Conservation (phyloP, 2,113 vertebrate genomes). For the Odontesthes bonariensis region DNA sequence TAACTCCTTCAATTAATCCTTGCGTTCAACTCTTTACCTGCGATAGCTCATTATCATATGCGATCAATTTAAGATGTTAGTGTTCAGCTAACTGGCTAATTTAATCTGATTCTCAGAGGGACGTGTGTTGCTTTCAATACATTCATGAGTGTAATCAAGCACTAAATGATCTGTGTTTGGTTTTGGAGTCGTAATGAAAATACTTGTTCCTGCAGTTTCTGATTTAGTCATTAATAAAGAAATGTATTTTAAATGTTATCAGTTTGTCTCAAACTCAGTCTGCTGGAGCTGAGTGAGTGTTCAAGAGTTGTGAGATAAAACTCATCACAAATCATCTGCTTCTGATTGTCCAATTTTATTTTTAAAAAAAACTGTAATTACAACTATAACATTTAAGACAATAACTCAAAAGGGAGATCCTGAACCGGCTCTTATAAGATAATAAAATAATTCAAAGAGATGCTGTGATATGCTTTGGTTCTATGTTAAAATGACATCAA, state of each 20-base stretch:
- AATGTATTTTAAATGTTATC: not conserved
- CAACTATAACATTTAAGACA: not conserved
- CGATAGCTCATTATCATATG: constrained; percentile 33
- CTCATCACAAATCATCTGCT: not conserved
- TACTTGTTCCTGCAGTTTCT: not conserved
- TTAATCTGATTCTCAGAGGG: constrained; percentile 26
- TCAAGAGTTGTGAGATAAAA: not conserved
- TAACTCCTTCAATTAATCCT: constrained; percentile 59
- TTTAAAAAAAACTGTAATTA: too few species aligned
- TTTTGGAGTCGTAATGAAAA: not conserved
- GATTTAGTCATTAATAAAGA: not conserved
- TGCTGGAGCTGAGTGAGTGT: not conserved
- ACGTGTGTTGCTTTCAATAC: not conserved
- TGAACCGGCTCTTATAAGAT: not conserved
- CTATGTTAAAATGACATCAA: constrained; percentile 6
- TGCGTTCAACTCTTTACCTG: constrained; percentile 24
- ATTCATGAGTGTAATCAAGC: constrained; percentile 3
- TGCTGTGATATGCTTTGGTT: not conserved
- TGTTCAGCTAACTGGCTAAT: constrained; percentile 33
- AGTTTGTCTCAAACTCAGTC: not conserved
- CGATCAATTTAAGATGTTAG: constrained; percentile 42
- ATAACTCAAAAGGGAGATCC: not conserved
- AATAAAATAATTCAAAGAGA: not conserved
- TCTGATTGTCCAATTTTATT: too few species aligned
- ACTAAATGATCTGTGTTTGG: not conserved